Conservation (phyloP, 2,113 vertebrate species). For the Rhinopithecus roxellana region DNA sequence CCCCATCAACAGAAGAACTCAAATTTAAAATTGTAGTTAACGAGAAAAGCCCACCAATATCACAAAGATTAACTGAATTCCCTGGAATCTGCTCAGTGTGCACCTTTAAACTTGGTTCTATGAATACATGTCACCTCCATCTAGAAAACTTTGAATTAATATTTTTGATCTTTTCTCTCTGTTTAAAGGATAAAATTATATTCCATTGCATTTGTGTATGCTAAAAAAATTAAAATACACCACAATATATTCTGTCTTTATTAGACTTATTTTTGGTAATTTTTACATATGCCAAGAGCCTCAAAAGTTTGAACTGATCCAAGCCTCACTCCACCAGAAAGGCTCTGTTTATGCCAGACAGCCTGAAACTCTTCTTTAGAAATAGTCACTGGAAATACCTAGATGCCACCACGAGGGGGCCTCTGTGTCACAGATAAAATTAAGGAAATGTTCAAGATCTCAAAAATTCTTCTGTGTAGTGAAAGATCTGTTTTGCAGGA, state of each 20-base stretch:
- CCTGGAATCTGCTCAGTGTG: neutral
- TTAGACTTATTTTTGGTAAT: neutral
- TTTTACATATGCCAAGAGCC: neutral
- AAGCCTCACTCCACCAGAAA: neutral
- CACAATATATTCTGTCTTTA: neutral
- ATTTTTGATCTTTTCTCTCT: neutral
- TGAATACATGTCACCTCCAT: neutral
- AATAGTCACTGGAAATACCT: neutral
- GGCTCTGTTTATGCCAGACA: neutral
- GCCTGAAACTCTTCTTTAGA: neutral
- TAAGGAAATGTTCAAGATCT: neutral
- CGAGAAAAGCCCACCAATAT: neutral
- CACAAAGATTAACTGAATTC: neutral
- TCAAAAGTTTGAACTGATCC: neutral
- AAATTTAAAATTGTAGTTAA: neutral
- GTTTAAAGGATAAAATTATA: neutral
- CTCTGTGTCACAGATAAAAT: constrained; percentile 48
- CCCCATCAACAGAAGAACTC: neutral
- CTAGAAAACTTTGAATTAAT: neutral
- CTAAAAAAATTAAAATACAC: neutral
- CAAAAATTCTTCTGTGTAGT: neutral
- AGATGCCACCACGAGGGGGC: constrained; percentile 79
- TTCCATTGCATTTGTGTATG: neutral
- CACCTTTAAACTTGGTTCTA: neutral
- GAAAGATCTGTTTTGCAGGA: neutral